phyloP scores from a whole-genome alignment of 1,140 invertebrate species.

The Megathymus violae region DNA sequence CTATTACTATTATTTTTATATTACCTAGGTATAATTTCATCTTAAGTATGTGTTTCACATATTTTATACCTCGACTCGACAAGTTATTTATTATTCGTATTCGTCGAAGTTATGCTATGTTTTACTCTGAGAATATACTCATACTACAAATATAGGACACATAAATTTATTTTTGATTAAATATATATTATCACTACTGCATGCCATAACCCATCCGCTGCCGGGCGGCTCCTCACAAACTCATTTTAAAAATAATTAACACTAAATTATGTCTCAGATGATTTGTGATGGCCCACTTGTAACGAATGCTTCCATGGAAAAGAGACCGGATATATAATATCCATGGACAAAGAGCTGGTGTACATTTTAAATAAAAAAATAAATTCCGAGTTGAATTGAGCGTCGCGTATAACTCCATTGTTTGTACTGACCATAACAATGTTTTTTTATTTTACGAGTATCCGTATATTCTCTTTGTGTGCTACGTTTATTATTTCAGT shows the following conservation, averaged over 20 bases:
- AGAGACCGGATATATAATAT: constrained; percentile 12
- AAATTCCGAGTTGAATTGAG: background rate
- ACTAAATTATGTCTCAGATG: constrained; percentile 25
- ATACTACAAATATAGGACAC: background rate
- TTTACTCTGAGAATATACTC: too few species aligned
- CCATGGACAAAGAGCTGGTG: constrained; percentile 6
- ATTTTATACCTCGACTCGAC: too few species aligned
- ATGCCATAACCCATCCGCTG: constrained; percentile 10
- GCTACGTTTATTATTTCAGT: background rate
- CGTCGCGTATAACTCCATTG: constrained; percentile 3
- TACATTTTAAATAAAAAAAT: constrained; percentile 17
- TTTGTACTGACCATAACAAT: constrained; percentile 4
- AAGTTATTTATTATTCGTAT: too few species aligned
- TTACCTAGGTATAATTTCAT: too few species aligned
- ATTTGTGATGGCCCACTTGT: constrained; percentile 25
- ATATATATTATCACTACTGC: constrained; percentile 11
- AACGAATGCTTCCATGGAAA: constrained; percentile 11
- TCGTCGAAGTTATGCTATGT: too few species aligned
- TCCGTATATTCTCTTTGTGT: background rate
- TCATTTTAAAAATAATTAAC: constrained; percentile 31
- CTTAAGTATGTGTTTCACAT: too few species aligned
- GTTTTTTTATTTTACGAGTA: constrained; percentile 3
- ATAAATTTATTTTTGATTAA: constrained; percentile 1
- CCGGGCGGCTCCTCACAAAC: constrained; percentile 13
- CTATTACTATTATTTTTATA: too few species aligned